Evolutionary conservation across 2,113 vertebrate genomes (phyloP), one percentile per base, ranked within the genome.

Genomic region (Pseudorectes ferrugineus): DNA sequence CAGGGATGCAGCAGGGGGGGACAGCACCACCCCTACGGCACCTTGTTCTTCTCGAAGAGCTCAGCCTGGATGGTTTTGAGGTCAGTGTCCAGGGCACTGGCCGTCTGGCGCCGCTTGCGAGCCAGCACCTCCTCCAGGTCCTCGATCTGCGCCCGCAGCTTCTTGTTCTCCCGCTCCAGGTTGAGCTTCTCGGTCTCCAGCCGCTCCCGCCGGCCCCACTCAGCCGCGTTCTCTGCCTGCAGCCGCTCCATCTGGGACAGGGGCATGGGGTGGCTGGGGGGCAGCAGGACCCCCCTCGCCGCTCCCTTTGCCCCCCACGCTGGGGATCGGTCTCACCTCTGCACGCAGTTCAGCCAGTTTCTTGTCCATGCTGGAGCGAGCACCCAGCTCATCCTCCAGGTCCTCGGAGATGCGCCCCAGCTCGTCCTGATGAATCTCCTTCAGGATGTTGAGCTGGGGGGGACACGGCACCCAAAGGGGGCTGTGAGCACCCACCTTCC

Each of bases 41-140:
- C 99, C 99, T 99, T 99, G 97, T 99, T 99, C 93, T 98, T 99
- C 96, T 99, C 99, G 0, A 99, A 99, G 82, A 99, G 98, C 67
- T 99, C 99, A 0, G 96, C 98, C 98, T 99, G 99, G 93, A 99
- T 99, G 96, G 98, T 98, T 96, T 98, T 99, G 86, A 99, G 98
- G 98, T 99, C 99, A 0, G 98, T 98, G 98, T 99, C 99, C 35
- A 99, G 98, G 0, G 98, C 98, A 0, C 98, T 99, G 93, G 99
- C 98, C 0, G 99, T 98, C 96, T 99, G 99, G 24, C 99, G 97
- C 55, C 99, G 98, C 78, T 99, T 99, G 43, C 98, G 98, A 35
- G 98, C 98, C 89, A 99, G 95, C 6, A 99, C 98, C 95, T 99
- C 99, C 97, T 99, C 99, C 97, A 99, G 97, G 94, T 99, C 99